Conservation (phyloP, 2,797 vertebrate species). For the Chaunax sp. region DNA sequence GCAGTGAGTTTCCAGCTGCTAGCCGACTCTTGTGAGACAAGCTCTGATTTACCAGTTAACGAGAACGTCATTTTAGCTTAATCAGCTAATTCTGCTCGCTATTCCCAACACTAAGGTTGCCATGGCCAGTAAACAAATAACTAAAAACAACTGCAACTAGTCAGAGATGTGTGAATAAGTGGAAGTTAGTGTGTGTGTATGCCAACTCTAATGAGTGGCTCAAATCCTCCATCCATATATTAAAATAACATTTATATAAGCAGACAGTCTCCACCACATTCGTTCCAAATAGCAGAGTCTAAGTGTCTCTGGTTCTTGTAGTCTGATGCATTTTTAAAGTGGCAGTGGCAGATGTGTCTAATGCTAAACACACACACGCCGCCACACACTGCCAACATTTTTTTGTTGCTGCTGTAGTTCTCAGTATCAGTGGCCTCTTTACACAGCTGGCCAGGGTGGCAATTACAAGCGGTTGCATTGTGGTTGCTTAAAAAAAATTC, state of each 20-base stretch:
- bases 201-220: conserved; percentile 60
- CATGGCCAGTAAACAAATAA: conserved; percentile 68
- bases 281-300: conserved; percentile 43
- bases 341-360: conserved; percentile 74
- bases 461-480: conserved; percentile 60
- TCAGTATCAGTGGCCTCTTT: conserved; percentile 56
- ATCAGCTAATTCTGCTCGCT: conserved; percentile 70
- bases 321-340: conserved; percentile 50
- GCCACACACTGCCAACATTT: conserved; percentile 54
- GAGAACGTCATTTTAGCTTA: conserved; percentile 65
- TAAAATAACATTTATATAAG: conserved; percentile 71
- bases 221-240: conserved; percentile 56
- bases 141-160: conserved; percentile 43
- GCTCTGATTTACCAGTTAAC: conserved; percentile 53
- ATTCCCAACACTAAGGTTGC: conserved; percentile 57
- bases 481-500: conserved; percentile 37
- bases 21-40: conserved; percentile 50
- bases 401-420: conserved; percentile 36
- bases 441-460: conserved; percentile 61
- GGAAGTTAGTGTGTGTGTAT: conserved; percentile 16
- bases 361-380: conserved; percentile 66
- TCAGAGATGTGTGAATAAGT: conserved; percentile 31
- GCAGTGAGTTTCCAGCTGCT: conserved; percentile 50
- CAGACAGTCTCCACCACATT: conserved; percentile 56
- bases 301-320: conserved; percentile 49